phyloP scores from a whole-genome alignment of 2,888 invertebrate genomes.

The Ditula angustiorana region DNA sequence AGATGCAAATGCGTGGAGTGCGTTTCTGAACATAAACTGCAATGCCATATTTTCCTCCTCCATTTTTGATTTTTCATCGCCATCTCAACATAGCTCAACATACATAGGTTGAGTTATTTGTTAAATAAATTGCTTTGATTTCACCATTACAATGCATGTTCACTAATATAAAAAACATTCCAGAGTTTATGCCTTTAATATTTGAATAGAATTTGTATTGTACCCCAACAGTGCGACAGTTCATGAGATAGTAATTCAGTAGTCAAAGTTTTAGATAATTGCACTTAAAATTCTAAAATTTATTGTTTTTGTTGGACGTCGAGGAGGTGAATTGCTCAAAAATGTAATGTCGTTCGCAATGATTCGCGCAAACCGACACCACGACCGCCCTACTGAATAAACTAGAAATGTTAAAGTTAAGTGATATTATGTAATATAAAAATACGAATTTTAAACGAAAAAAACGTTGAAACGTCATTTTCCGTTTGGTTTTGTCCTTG shows the following conservation, averaged over 20 bases:
- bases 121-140: too few relatives aligned
- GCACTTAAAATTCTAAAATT: constrained; percentile 14
- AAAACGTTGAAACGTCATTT: constrained; percentile 77
- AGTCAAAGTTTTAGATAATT: constrained; percentile 17
- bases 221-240: constrained; percentile 34
- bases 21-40: constrained; percentile 10
- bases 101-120: too few relatives aligned
- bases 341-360: constrained; percentile 56
- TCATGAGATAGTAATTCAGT: constrained; percentile 6
- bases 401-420: constrained; percentile 76
- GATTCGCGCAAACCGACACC: constrained; percentile 63
- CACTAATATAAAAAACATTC: neutral
- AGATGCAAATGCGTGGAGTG: constrained; percentile 12
- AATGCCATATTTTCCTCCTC: constrained; percentile 14
- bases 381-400: constrained; percentile 73
- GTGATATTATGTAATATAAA: constrained; percentile 84
- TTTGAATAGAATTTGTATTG: neutral
- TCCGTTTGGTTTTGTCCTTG: constrained; percentile 83
- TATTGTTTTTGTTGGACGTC: constrained; percentile 9
- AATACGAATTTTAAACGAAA: constrained; percentile 85
- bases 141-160: too few relatives aligned
- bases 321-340: constrained; percentile 37
- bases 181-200: neutral
- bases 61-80: neutral
- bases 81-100: too few relatives aligned